A percentile compares a stretch with the other conserved stretches of the same genome.
These are phyloP conservation scores for Corydoras sp. DNA, from an alignment of 2,113 vertebrate genomes.

Conservation along the genomic window DNA sequence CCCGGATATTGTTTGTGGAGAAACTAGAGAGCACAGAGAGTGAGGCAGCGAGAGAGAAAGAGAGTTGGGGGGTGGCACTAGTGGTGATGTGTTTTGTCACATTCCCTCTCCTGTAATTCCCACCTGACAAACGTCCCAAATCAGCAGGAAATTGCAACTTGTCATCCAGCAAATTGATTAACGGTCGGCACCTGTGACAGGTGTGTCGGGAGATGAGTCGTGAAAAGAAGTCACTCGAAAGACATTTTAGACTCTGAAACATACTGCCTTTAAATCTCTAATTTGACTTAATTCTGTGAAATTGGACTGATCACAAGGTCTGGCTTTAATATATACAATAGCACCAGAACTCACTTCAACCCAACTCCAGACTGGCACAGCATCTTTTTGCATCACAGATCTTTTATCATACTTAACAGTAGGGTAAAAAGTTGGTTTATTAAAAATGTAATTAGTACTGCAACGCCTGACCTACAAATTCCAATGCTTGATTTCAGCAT, in stretches of 20 bases:
- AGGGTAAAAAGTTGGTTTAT: no score
- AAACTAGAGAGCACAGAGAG: conserved; percentile 63
- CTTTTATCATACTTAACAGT: no score
- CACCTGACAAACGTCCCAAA: conserved; percentile 98
- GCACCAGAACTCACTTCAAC: no score
- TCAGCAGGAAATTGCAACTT: conserved; percentile 98
- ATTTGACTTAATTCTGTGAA: neutral
- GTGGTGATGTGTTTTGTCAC: conserved; percentile 98
- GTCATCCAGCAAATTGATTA: conserved; percentile 99
- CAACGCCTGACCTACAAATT: no score
- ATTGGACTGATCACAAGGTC: neutral
- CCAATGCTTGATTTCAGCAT: no score
- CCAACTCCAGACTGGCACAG: no score
- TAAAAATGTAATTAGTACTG: no score
- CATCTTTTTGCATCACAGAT: no score
- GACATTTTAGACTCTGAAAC: conserved; percentile 19
- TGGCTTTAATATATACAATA: no score
- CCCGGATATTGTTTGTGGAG: conserved; percentile 93
- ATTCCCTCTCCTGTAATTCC: conserved; percentile 94
- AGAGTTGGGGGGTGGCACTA: conserved; percentile 8
- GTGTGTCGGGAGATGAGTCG: conserved; percentile 73
- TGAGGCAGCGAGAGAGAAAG: conserved; percentile 64
- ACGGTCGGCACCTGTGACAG: conserved; percentile 98
- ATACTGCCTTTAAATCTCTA: neutral
- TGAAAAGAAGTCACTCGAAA: conserved; percentile 67